Evolutionary conservation across 2,797 vertebrate genomes (phyloP).

Genomic region (Mormyrus hasselquistii): DNA sequence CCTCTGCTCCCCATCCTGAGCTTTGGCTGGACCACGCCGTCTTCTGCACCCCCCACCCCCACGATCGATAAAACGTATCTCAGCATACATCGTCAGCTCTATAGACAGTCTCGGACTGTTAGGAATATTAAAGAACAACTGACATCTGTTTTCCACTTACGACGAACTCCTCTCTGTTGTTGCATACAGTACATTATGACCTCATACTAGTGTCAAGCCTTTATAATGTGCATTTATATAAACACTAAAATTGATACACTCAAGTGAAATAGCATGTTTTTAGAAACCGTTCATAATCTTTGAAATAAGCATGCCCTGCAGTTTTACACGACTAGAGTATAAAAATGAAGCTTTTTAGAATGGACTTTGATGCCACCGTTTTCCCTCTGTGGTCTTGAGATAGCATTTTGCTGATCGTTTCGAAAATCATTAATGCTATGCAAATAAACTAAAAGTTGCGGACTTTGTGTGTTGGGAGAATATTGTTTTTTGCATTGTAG

Average conservation of each 20-base stretch:
- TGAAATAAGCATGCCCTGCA: slow-evolving; percentile 41
- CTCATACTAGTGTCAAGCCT: slow-evolving; percentile 42
- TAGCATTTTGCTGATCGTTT: neutral
- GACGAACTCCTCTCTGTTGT: neutral
- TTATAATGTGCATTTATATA: slow-evolving; percentile 35
- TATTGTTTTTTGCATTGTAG: neutral
- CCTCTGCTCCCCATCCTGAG: neutral
- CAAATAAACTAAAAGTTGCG: neutral
- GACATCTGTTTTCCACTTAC: slow-evolving; percentile 5
- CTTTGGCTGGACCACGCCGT: slow-evolving; percentile 22
- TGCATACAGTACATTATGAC: slow-evolving; percentile 39
- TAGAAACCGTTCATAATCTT: slow-evolving; percentile 41
- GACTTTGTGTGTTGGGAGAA: neutral
- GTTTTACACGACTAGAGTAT: slow-evolving; percentile 40
- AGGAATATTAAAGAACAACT: neutral
- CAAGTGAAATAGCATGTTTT: slow-evolving; percentile 41
- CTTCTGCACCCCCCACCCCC: neutral
- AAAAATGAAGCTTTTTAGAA: slow-evolving; percentile 16
- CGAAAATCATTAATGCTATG: neutral
- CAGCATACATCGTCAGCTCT: slow-evolving; percentile 27
- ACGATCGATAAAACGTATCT: slow-evolving; percentile 36
- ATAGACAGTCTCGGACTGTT: neutral
- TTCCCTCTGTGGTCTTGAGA: neutral
- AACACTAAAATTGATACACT: slow-evolving; percentile 28
- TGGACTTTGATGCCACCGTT: neutral